Evolutionary conservation across 2,888 invertebrate species (phyloP).

Genomic region (Nymphalis urticae): DNA sequence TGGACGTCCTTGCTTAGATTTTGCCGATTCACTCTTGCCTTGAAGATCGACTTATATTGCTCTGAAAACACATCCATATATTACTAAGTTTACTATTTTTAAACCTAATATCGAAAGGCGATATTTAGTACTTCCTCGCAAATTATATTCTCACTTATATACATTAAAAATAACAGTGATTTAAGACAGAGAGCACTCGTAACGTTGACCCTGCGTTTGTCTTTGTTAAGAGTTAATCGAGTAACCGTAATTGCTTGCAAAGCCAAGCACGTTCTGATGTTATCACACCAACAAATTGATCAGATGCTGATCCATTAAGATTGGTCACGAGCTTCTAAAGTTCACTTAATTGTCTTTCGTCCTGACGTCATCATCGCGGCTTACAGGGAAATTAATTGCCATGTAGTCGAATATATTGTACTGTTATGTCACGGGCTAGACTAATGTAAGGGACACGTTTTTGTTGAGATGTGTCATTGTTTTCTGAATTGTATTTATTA

Average conservation of each 20-base stretch:
- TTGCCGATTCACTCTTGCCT: no score
- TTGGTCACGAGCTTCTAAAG: slow-evolving; percentile 35
- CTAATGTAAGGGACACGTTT: not conserved
- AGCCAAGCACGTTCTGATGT: slow-evolving; percentile 23
- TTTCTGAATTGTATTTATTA: no score
- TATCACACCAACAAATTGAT: slow-evolving; percentile 42
- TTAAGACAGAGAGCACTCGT: not conserved
- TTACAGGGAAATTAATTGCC: slow-evolving; percentile 26
- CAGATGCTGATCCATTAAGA: slow-evolving; percentile 37
- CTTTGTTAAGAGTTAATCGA: slow-evolving; percentile 12
- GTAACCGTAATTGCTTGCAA: slow-evolving; percentile 21
- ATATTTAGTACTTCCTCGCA: no score
- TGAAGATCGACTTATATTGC: no score
- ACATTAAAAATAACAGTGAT: not conserved
- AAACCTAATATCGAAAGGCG: no score
- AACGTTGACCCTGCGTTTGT: not conserved
- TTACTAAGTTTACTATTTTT: no score
- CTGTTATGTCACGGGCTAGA: not conserved
- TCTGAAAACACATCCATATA: no score
- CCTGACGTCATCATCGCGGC: slow-evolving; percentile 27
- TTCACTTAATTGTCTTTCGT: slow-evolving; percentile 33
- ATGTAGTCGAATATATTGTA: slow-evolving; percentile 9
- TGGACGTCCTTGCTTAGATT: no score
- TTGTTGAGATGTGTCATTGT: not conserved
- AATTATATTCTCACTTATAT: not conserved